Percentiles rank a stretch among this genome's conserved stretches.
phyloP scores from a whole-genome alignment of 2,797 vertebrate species.

The Ctenosaura bakeri region DNA sequence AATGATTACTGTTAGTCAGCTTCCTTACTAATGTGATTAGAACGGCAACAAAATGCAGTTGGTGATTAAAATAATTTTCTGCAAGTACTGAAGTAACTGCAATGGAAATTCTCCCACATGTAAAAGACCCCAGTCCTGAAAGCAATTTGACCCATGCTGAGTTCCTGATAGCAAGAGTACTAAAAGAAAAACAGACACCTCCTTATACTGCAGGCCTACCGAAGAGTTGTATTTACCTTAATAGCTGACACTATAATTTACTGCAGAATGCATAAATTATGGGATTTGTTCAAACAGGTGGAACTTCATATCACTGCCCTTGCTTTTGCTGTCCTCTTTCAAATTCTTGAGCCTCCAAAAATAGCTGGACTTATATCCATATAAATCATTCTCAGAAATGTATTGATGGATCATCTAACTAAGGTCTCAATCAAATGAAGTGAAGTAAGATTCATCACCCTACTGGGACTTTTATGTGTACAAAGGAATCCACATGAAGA shows the following conservation, averaged over 20 bases:
- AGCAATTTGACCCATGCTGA: neutral
- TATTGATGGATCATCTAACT: neutral
- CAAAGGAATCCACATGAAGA: neutral
- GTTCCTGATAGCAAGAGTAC: neutral
- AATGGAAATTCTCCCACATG: neutral
- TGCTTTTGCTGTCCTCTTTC: neutral
- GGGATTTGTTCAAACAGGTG: neutral
- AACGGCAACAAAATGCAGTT: slow-evolving; percentile 36
- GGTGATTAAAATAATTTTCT: slow-evolving; percentile 16
- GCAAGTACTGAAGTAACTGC: slow-evolving; percentile 5
- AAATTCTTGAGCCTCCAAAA: neutral
- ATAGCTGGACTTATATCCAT: neutral
- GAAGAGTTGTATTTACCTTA: neutral
- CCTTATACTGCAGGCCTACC: neutral
- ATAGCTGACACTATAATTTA: neutral
- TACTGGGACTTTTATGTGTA: neutral
- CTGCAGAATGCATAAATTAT: neutral
- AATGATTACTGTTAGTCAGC: slow-evolving; percentile 51
- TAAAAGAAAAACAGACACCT: neutral
- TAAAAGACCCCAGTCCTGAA: neutral
- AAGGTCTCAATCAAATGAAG: neutral
- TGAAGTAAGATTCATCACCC: neutral
- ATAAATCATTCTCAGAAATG: neutral
- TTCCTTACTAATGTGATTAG: slow-evolving; percentile 18
- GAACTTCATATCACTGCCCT: neutral